phyloP scores from a whole-genome alignment of 2,888 invertebrate species.

The Chrysina gloriosa region DNA sequence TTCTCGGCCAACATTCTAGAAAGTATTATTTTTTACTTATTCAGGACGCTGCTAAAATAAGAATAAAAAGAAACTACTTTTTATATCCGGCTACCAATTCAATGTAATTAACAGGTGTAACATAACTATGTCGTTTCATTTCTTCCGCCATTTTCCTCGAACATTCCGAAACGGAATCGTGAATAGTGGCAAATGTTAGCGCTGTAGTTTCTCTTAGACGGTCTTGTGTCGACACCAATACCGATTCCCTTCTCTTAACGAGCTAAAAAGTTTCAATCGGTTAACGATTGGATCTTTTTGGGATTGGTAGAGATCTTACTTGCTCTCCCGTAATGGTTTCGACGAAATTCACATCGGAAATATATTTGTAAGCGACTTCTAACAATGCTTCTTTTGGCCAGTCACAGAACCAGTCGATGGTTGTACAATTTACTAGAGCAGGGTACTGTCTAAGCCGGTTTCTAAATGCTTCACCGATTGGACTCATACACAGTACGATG shows the following conservation, averaged over 20 bases:
- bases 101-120: constrained; percentile 89
- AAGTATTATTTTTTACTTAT: constrained; percentile 16
- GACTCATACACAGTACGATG: constrained; percentile 88
- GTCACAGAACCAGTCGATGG: constrained; percentile 90
- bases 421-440: constrained; percentile 86
- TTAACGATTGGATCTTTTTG: not conserved
- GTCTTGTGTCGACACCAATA: constrained; percentile 67
- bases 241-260: constrained; percentile 59
- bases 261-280: constrained; percentile 42
- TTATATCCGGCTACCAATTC: constrained; percentile 88
- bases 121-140: constrained; percentile 85
- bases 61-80: constrained; percentile 67
- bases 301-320: constrained; percentile 58
- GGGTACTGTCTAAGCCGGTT: constrained; percentile 89
- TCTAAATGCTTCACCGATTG: constrained; percentile 87
- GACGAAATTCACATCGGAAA: constrained; percentile 78
- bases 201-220: constrained; percentile 75
- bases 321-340: constrained; percentile 75
- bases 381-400: constrained; percentile 90
- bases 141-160: constrained; percentile 80
- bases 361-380: constrained; percentile 89
- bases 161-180: constrained; percentile 81
- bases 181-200: constrained; percentile 82
- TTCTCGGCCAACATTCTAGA: constrained; percentile 78
- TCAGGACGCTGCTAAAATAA: not conserved